Evolutionary conservation across 37 sponge, comb jelly and placozoan genomes (phyloP).

Genomic region (Spongia lamella): DNA sequence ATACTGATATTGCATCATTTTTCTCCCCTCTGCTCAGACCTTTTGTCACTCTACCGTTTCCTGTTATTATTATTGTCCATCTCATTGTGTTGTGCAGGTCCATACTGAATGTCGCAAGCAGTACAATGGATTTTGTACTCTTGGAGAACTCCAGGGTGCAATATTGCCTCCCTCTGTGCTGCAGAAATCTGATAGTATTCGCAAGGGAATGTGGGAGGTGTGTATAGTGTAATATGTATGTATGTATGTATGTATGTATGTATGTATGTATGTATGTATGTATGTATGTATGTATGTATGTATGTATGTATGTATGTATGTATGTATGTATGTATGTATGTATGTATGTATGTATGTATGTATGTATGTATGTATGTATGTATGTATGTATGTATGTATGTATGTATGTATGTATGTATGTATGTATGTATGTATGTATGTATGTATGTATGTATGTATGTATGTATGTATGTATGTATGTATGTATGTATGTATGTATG

Average conservation of each 20-base stretch:
- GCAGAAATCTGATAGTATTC: constrained; percentile 58
- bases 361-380: not conserved
- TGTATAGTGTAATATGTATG: not conserved
- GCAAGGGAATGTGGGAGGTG: constrained; percentile 82
- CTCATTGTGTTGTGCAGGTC: constrained; percentile 74
- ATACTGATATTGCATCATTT: too few species aligned
- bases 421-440: not conserved
- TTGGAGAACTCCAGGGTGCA: constrained; percentile 65
- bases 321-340: not conserved
- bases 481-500: not conserved
- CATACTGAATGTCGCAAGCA: constrained; percentile 77
- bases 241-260: not conserved
- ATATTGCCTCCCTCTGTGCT: constrained; percentile 80
- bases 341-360: not conserved
- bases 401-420: too few species aligned
- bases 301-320: not conserved
- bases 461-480: not conserved
- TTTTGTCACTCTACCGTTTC: too few species aligned
- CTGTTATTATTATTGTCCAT: not conserved
- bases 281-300: not conserved
- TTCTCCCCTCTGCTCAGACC: too few species aligned
- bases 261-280: not conserved
- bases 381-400: not conserved
- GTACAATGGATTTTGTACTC: constrained; percentile 45
- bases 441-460: not conserved